Percentiles rank a stretch among this genome's conserved stretches.
Evolutionary conservation across 1,140 invertebrate species (phyloP).

Genomic region (Neelides sp.): DNA sequence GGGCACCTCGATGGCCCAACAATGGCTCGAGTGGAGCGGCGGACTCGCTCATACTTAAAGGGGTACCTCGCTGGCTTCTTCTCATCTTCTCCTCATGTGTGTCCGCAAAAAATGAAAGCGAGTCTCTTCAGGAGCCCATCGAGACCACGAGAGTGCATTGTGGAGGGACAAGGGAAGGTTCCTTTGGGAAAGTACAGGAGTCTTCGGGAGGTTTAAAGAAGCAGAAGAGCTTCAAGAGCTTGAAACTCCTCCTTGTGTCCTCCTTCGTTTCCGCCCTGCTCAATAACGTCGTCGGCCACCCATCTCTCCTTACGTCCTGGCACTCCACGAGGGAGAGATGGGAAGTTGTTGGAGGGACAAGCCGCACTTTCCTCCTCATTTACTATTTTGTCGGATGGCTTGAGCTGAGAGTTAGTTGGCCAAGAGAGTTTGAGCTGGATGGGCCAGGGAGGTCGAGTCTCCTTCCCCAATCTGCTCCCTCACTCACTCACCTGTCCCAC

Average conservation of each 20-base stretch:
- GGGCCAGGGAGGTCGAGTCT: not conserved
- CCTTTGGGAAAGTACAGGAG: slow-evolving; percentile 13
- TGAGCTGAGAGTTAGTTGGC: not conserved
- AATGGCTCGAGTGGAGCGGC: too few relatives aligned
- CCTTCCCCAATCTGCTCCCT: not conserved
- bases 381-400: not conserved
- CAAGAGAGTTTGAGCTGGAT: not conserved
- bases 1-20: too few relatives aligned
- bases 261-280: slow-evolving; percentile 23
- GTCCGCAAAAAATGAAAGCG: not conserved
- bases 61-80: slow-evolving; percentile 1
- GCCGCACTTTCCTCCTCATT: not conserved
- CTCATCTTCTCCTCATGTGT: not conserved
- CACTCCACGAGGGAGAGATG: not conserved
- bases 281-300: slow-evolving; percentile 19
- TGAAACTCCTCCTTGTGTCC: slow-evolving; percentile 25
- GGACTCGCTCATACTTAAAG: too few relatives aligned
- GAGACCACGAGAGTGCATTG: slow-evolving; percentile 3
- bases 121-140: not conserved
- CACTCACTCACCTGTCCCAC: not conserved
- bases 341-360: not conserved
- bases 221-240: slow-evolving; percentile 17
- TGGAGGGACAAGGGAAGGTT: slow-evolving; percentile 4
- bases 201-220: slow-evolving; percentile 23
- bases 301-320: slow-evolving; percentile 15